Percentiles rank a stretch among this genome's conserved stretches.
Conservation (phyloP, 1,140 invertebrate genomes). For the Rhynchophorus ferrugineus region DNA sequence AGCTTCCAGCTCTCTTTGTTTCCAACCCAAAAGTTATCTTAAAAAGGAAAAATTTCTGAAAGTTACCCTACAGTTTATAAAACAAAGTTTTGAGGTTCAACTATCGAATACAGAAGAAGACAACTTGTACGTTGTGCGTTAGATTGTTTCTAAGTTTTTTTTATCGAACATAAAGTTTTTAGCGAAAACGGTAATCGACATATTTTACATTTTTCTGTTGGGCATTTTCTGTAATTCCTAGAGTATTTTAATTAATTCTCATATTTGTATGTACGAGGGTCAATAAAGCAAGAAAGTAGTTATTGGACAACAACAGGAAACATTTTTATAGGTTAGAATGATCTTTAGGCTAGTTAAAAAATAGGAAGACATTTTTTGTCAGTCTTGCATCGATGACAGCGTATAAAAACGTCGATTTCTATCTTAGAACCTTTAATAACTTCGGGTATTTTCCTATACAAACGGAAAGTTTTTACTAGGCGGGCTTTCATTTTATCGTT, state of each 20-base stretch:
- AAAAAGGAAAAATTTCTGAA: conserved; percentile 8
- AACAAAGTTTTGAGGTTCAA: conserved; percentile 13
- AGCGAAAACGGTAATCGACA: not conserved
- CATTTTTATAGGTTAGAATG: no score
- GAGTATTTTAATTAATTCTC: no score
- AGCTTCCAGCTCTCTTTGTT: conserved; percentile 4
- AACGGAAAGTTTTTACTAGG: not conserved
- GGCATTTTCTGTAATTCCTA: no score
- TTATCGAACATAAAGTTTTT: not conserved
- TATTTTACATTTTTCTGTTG: not conserved
- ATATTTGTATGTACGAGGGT: no score
- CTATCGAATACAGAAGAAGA: conserved; percentile 14
- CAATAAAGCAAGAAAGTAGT: no score
- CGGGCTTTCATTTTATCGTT: conserved; percentile 17
- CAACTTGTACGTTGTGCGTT: not conserved
- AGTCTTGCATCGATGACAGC: no score
- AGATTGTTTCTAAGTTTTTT: conserved; percentile 4
- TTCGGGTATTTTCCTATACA: not conserved
- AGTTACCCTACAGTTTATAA: conserved; percentile 12
- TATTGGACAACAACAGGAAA: no score
- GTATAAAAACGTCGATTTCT: not conserved
- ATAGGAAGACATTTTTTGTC: no score
- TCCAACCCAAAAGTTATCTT: conserved; percentile 4
- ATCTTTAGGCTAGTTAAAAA: no score
- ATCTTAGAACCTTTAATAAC: not conserved